phyloP scores from a whole-genome alignment of 2,888 invertebrate species.

The Mythimna vitellina region DNA sequence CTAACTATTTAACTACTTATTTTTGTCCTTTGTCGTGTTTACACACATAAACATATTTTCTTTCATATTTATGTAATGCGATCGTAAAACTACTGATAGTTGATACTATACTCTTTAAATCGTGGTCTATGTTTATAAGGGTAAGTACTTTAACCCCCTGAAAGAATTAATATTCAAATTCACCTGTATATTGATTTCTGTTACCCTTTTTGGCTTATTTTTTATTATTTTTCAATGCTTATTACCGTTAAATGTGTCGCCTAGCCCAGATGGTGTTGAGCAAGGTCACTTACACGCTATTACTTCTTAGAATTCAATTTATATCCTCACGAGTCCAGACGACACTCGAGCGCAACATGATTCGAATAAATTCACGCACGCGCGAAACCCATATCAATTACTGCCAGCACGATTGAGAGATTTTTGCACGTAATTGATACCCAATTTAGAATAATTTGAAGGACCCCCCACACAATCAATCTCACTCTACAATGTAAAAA shows the following conservation, averaged over 20 bases:
- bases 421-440: conserved; percentile 43
- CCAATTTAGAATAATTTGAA: conserved; percentile 22
- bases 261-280: not conserved
- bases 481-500: not conserved
- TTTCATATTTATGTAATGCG: too few relatives aligned
- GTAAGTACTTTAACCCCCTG: too few relatives aligned
- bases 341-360: conserved; percentile 30
- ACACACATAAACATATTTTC: too few relatives aligned
- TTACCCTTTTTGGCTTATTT: too few relatives aligned
- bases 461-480: not conserved
- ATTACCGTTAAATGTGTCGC: not conserved
- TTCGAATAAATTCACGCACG: conserved; percentile 34
- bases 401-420: conserved; percentile 26
- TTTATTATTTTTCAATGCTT: too few relatives aligned
- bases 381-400: conserved; percentile 38
- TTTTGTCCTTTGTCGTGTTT: too few relatives aligned
- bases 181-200: too few relatives aligned
- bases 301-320: conserved; percentile 15
- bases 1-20: too few relatives aligned
- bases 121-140: too few relatives aligned
- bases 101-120: too few relatives aligned
- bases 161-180: too few relatives aligned
- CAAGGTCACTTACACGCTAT: conserved; percentile 21
- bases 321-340: conserved; percentile 12
- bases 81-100: too few relatives aligned